These are phyloP conservation scores for Lasiurus borealis DNA, from an alignment of 2,113 vertebrate genomes.

Conservation along the genomic window DNA sequence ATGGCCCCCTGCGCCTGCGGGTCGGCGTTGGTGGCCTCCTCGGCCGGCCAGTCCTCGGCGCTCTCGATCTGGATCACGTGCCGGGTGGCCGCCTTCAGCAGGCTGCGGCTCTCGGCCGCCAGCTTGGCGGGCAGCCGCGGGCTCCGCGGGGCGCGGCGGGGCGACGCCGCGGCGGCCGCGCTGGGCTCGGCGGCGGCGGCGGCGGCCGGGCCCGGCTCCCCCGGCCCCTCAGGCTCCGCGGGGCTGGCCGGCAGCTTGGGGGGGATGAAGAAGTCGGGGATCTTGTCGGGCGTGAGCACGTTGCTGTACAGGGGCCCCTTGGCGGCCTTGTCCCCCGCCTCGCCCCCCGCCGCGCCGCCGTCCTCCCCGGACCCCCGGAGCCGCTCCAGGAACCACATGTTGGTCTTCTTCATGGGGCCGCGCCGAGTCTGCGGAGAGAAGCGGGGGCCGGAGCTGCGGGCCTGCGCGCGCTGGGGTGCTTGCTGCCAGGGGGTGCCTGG, in stretches of 20 bases:
- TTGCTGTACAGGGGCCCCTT: conserved; percentile 92
- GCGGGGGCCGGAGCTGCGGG: not conserved
- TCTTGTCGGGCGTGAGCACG: conserved; percentile 97
- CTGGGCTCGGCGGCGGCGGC: conserved; percentile 86
- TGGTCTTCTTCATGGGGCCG: conserved; percentile 63
- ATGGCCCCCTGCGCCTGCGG: conserved; percentile 94
- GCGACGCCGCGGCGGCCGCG: conserved; percentile 64
- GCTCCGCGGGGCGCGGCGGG: conserved; percentile 89
- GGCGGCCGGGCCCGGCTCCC: conserved; percentile 83
- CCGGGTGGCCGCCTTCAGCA: conserved; percentile 91
- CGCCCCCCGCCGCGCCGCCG: conserved; percentile 83
- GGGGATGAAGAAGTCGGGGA: conserved; percentile 98
- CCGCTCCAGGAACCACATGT: conserved; percentile 97
- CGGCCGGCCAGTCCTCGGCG: conserved; percentile 90
- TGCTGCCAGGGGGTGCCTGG: not conserved
- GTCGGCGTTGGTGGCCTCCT: conserved; percentile 90
- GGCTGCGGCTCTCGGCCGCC: conserved; percentile 90
- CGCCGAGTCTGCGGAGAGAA: not conserved
- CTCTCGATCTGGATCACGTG: conserved; percentile 98
- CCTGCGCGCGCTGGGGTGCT: rapidly evolving
- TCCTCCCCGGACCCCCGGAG: conserved; percentile 94
- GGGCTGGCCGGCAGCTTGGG: conserved; percentile 93
- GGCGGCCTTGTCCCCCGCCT: conserved; percentile 85
- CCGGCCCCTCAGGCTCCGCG: conserved; percentile 86
- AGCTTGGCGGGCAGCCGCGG: conserved; percentile 91